phyloP scores from a whole-genome alignment of 2,113 vertebrate species.

The Ivindomyrus marchei region DNA sequence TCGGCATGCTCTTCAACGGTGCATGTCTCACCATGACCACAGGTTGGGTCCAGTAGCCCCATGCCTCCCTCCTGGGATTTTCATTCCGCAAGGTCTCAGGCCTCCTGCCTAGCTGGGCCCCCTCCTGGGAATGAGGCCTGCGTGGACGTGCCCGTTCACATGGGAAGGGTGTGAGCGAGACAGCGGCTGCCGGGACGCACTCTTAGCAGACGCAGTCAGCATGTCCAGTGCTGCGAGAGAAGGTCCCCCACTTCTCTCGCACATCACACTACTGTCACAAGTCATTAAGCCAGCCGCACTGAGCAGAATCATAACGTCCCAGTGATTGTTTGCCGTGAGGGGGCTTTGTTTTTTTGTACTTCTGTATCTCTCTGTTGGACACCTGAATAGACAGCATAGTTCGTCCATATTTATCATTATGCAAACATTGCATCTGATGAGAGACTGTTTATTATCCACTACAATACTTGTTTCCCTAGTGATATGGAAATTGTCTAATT shows the following conservation, averaged over 20 bases:
- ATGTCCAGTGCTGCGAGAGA: background rate
- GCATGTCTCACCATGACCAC: background rate
- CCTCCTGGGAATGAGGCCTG: background rate
- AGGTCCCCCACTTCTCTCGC: background rate
- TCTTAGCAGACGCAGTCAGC: background rate
- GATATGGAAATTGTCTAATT: background rate
- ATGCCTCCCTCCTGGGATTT: background rate
- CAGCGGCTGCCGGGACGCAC: slow-evolving; percentile 3
- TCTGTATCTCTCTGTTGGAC: background rate
- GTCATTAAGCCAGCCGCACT: background rate
- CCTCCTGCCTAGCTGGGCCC: background rate
- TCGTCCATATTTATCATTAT: background rate
- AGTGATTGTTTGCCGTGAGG: background rate
- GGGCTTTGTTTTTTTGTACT: background rate
- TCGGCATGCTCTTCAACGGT: background rate
- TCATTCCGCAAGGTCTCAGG: background rate
- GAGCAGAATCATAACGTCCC: background rate
- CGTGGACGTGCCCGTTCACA: background rate
- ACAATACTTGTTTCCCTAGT: background rate
- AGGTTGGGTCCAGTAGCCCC: background rate
- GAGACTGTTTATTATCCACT: background rate
- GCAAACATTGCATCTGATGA: background rate
- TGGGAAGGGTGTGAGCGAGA: slow-evolving; percentile 21
- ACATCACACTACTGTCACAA: background rate
- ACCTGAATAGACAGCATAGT: background rate